These are phyloP conservation scores for Pteruthius melanotis DNA, from an alignment of 2,113 vertebrate species.

Conservation along the genomic window DNA sequence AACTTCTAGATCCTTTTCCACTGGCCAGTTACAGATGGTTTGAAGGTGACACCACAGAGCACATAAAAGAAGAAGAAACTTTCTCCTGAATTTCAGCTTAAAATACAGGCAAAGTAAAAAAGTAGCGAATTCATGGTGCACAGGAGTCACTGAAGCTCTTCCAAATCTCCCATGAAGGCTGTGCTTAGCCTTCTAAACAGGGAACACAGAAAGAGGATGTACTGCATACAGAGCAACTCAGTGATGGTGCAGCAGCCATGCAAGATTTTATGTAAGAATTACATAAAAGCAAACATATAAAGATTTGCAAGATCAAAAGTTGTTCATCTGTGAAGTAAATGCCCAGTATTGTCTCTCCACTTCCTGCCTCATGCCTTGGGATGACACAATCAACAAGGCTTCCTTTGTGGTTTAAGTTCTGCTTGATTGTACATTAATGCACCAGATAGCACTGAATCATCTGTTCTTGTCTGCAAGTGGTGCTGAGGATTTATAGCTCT, in stretches of 20 bases:
- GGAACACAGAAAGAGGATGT: neutral
- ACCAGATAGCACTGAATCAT: neutral
- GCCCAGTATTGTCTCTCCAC: neutral
- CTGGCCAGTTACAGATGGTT: neutral
- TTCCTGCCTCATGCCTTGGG: conserved; percentile 47
- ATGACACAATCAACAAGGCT: conserved; percentile 47
- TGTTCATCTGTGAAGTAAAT: conserved; percentile 26
- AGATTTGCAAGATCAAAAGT: conserved; percentile 37
- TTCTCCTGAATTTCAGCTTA: neutral
- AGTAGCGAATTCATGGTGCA: neutral
- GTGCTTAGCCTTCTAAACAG: neutral
- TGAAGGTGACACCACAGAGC: conserved; percentile 17
- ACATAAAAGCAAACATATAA: neutral
- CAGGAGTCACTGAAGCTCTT: neutral
- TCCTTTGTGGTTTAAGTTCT: conserved; percentile 9
- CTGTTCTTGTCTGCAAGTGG: neutral
- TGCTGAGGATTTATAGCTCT: conserved; percentile 1
- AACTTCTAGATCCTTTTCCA: neutral
- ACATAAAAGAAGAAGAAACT: neutral
- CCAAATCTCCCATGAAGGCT: neutral
- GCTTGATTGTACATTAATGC: conserved; percentile 1
- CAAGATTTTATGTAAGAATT: neutral
- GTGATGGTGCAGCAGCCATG: neutral
- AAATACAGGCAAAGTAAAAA: neutral
- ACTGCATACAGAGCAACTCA: neutral